A percentile compares a stretch with the other conserved stretches of the same genome.
Conservation (phyloP, 2,888 invertebrate genomes). For the Thymelicus lineola region DNA sequence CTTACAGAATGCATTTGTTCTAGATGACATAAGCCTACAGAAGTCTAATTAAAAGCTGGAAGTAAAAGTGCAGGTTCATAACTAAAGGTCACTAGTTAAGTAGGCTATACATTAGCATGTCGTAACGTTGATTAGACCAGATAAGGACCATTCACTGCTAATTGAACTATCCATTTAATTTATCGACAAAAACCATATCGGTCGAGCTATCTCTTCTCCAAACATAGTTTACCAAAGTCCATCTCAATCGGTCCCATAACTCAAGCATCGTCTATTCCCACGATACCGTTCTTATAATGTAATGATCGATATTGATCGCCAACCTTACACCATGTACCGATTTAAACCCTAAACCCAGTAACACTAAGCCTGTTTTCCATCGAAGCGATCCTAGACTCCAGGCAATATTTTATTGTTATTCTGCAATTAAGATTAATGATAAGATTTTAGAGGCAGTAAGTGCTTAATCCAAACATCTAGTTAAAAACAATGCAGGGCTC, state of each 20-base stretch:
- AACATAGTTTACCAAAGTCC: slow-evolving; percentile 49
- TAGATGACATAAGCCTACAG: background rate
- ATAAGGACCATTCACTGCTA: slow-evolving; percentile 35
- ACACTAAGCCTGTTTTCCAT: slow-evolving; percentile 60
- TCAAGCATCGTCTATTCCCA: slow-evolving; percentile 78
- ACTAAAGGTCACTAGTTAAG: slow-evolving; percentile 28
- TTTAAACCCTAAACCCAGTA: slow-evolving; percentile 59
- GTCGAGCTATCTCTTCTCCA: slow-evolving; percentile 33
- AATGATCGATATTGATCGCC: slow-evolving; percentile 76
- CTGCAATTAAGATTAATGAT: slow-evolving; percentile 85
- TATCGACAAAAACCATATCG: slow-evolving; percentile 37
- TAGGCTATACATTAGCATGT: slow-evolving; percentile 32
- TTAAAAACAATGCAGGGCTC: slow-evolving; percentile 67
- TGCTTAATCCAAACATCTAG: slow-evolving; percentile 83
- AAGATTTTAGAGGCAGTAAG: slow-evolving; percentile 80
- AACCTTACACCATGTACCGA: slow-evolving; percentile 57
- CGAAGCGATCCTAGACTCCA: slow-evolving; percentile 55
- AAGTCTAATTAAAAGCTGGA: slow-evolving; percentile 12
- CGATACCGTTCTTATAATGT: slow-evolving; percentile 82
- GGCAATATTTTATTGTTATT: slow-evolving; percentile 84
- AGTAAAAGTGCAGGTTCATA: slow-evolving; percentile 20
- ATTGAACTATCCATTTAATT: slow-evolving; percentile 38
- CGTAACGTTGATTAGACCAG: slow-evolving; percentile 31
- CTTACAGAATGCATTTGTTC: no score
- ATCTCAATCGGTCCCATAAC: slow-evolving; percentile 64